Evolutionary conservation across 2,797 vertebrate genomes (phyloP).

Genomic region (Melanotaenia parkinsoni): DNA sequence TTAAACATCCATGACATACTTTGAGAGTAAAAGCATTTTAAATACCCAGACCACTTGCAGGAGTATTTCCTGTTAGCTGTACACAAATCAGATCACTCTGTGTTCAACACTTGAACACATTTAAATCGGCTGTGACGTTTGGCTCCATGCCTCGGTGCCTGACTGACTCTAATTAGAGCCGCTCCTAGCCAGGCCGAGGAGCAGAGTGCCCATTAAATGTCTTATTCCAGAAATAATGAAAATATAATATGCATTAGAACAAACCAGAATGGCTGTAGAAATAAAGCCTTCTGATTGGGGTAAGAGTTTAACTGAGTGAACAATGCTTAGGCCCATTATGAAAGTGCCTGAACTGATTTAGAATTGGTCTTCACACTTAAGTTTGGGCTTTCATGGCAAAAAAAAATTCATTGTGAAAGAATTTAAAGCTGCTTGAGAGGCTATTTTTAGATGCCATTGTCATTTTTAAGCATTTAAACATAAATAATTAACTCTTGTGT

Average conservation of each 20-base stretch:
- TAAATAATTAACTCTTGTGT: neutral
- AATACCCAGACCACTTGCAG: slow-evolving; percentile 38
- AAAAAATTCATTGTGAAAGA: slow-evolving; percentile 37
- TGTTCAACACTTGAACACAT: slow-evolving; percentile 59
- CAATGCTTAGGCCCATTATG: slow-evolving; percentile 44
- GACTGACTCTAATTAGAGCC: slow-evolving; percentile 57
- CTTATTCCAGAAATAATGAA: slow-evolving; percentile 68
- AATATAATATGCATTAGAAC: slow-evolving; percentile 56
- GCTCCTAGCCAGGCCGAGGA: slow-evolving; percentile 36
- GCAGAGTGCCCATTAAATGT: slow-evolving; percentile 67
- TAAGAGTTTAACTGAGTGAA: slow-evolving; percentile 30
- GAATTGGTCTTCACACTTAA: slow-evolving; percentile 13
- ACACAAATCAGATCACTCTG: slow-evolving; percentile 45
- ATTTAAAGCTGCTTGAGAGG: slow-evolving; percentile 15
- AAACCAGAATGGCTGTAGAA: slow-evolving; percentile 35
- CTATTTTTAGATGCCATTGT: neutral
- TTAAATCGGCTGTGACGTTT: slow-evolving; percentile 53
- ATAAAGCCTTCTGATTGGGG: slow-evolving; percentile 41
- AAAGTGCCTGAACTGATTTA: slow-evolving; percentile 27
- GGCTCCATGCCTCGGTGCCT: slow-evolving; percentile 31
- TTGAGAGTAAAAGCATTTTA: slow-evolving; percentile 27
- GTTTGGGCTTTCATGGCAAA: slow-evolving; percentile 46
- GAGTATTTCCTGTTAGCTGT: slow-evolving; percentile 39
- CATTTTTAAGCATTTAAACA: slow-evolving; percentile 27
- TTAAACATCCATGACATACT: slow-evolving; percentile 10